Conservation (phyloP, 2,113 vertebrate species). For the Athene cunicularia region DNA sequence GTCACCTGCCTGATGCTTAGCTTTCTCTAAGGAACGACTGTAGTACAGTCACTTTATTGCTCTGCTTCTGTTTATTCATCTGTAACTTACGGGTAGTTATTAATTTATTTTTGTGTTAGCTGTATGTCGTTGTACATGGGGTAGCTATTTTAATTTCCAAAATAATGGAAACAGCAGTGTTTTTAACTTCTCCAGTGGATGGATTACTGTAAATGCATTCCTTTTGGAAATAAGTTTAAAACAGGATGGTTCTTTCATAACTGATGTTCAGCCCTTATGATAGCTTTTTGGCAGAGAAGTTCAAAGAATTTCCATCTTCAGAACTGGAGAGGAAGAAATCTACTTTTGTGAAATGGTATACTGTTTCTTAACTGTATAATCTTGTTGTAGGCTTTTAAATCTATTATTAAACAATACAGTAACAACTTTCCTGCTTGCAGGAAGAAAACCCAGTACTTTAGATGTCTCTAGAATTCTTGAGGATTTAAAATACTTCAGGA, state of each 20-base stretch:
- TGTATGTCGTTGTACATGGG: not conserved
- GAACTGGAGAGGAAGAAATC: not conserved
- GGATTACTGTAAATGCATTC: not conserved
- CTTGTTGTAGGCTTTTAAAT: not conserved
- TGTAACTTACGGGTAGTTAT: not conserved
- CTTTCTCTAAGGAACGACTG: not conserved
- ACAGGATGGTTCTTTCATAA: slow-evolving; percentile 19
- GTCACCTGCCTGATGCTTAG: not conserved
- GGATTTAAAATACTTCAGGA: not conserved
- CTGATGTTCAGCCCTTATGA: not conserved
- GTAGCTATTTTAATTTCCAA: not conserved
- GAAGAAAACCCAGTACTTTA: not conserved
- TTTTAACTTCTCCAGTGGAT: not conserved
- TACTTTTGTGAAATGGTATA: not conserved
- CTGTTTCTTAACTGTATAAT: not conserved
- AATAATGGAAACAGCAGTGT: not conserved
- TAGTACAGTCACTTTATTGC: not conserved
- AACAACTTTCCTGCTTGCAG: not conserved
- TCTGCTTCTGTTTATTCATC: not conserved
- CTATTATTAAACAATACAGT: not conserved
- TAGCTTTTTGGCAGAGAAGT: slow-evolving; percentile 8
- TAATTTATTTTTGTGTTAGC: not conserved
- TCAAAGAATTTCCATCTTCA: slow-evolving; percentile 4
- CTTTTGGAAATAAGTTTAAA: slow-evolving; percentile 25
- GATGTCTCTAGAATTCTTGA: not conserved